Evolutionary conservation across 2,113 vertebrate species (phyloP), one percentile per base, ranked within the genome.

Genomic region (Psettodes erumei): DNA sequence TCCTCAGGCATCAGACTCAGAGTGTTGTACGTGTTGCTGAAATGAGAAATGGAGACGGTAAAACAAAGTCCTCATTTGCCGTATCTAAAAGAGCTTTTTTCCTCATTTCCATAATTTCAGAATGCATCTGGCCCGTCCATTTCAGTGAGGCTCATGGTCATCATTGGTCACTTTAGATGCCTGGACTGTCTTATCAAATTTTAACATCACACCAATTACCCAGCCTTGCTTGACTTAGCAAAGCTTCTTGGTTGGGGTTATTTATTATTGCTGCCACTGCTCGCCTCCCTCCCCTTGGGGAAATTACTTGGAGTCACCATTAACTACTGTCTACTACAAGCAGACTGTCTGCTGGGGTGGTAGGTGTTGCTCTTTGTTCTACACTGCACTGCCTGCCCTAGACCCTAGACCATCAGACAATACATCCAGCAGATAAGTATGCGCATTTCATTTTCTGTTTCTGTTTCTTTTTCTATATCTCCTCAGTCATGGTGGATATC

Each of bases 141-240:
- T 79, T 55, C 59, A 33, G 40, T 47, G 35, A 47, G 3, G 28
- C 68, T 70, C 8, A 63, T 77, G 28, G 54, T 63, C 62, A 66
- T 76, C 67, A 78, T 67, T 75, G 82, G 62, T 85, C 66, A 77
- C 58, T 82, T 89, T 55, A 85, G 54, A 33, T 66, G 58, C 53
- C 60, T 78, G 79, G 59, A 71, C 60, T 53, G 71, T 40, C 75
- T 77, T 66, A 83, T 85, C 48, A 83, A 83, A 84, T 83, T 81
- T 85, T 83, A 79, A 68, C 48, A 58, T 65, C 68, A 47, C 67
- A 83, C 60, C 79, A 83, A 82, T 86, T 88, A 86, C 55, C 70
- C 50, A 25, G 76, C 62, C 11, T 72, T 66, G 60, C 68, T 63
- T 66, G 38, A 65, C 19, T 85, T 66, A 67, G 65, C 55, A 75